Evolutionary conservation across 2,113 vertebrate genomes (phyloP).

Genomic region (Rhineura floridana): DNA sequence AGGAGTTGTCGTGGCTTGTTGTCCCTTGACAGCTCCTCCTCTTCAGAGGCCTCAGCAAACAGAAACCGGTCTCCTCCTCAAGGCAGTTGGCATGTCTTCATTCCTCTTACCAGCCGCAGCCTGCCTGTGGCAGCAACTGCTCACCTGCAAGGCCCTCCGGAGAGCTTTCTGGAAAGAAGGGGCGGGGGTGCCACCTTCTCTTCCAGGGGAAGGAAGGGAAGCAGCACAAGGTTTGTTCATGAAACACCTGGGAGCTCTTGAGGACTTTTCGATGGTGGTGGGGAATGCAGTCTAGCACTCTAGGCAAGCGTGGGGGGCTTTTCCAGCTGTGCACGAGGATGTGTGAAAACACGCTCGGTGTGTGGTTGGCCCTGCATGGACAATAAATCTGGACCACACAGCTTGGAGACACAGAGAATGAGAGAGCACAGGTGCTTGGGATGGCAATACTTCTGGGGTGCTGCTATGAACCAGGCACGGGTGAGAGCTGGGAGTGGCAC

Average conservation of each 20-base stretch:
- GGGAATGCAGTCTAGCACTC: too few species aligned
- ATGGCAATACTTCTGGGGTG: neutral
- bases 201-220: neutral
- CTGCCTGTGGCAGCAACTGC: neutral
- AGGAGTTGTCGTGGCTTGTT: neutral
- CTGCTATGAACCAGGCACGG: neutral
- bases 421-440: neutral
- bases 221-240: too few species aligned
- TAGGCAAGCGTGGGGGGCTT: neutral
- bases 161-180: neutral
- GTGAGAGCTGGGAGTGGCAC: neutral
- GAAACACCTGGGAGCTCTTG: too few species aligned
- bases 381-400: neutral
- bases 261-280: too few species aligned
- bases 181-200: neutral
- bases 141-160: neutral
- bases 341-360: neutral
- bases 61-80: neutral
- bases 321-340: neutral
- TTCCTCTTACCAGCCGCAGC: neutral
- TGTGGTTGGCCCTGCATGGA: neutral
- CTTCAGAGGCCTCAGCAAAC: neutral
- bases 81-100: neutral
- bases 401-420: neutral
- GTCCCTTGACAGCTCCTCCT: neutral